Base-by-base conservation (phyloP, 2,888 invertebrate genomes). In the Drosophila lutescens region DNA sequence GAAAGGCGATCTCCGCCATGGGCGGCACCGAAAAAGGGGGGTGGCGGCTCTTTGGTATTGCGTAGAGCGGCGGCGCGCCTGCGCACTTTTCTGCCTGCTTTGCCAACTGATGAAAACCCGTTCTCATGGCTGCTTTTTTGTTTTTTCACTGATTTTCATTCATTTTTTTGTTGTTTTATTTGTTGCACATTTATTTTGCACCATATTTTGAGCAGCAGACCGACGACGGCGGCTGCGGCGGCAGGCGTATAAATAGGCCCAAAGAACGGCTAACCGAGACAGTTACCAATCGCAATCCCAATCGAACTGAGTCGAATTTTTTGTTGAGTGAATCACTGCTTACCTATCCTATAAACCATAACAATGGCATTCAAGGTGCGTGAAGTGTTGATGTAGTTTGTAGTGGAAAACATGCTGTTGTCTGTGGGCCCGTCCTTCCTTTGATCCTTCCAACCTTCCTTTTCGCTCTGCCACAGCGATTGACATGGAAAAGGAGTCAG, bases 281-380 rank as follows among this genome's bases (percentile, higher is more conserved):
- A 89, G 89, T 89, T 90, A 78, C 76, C 74, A 41, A 60, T 47
- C 46, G 63, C 65, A 53, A 57, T 41, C 56, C 55, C 10, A 70
- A 61, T 54, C 58, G 40, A 40, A 71, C 60, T 9, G 17, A 74
- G 67, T 73, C 32, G 71, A 7, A 63, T 63, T 73, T 87, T 81
- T 80, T 8, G 30, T 80, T 78, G 38, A 40, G 62, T 62, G 62
- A 66, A 75, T 10, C 32, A 15, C 49, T 20, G 6, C 26, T 5
- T 26, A 26, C 26, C 26, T 26, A 26, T 2, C 2, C 26, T 6
- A 26, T 6, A 26, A 26, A 2, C 26, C 26, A 26, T 26, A 63
- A 61, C 75, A 84, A 82, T 82, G 89, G 88, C 89, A 74, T 89
- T 90, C 66, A 89, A 89, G 89, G 89, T 89, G 90, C 78, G 89